Evolutionary conservation across 2,797 vertebrate species (phyloP).

Genomic region (Acrossocheilus fasciatus): DNA sequence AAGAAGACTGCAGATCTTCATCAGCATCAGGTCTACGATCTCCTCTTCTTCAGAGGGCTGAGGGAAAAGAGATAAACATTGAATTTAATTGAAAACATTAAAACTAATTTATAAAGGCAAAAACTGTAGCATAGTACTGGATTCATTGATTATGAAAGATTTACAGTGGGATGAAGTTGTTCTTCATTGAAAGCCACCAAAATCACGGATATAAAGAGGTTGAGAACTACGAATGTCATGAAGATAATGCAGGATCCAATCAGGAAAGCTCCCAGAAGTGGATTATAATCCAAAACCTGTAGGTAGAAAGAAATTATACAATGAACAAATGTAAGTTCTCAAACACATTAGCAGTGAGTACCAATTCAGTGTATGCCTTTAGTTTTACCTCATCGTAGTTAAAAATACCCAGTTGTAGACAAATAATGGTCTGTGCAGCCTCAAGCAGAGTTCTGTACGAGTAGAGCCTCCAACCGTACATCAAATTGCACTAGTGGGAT

Average conservation of each 20-base stretch:
- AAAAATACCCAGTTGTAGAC: slow-evolving; percentile 95
- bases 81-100: not conserved
- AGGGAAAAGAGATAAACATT: slow-evolving; percentile 48
- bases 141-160: not conserved
- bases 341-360: not conserved
- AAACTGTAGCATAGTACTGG: not conserved
- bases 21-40: slow-evolving; percentile 89
- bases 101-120: not conserved
- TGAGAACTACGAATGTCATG: slow-evolving; percentile 96
- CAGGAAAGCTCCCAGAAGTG: slow-evolving; percentile 90
- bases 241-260: slow-evolving; percentile 96
- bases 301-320: slow-evolving; percentile 17
- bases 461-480: slow-evolving; percentile 93
- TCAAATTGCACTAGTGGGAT: slow-evolving; percentile 85
- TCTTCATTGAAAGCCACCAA: slow-evolving; percentile 95
- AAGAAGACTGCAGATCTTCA: slow-evolving; percentile 89
- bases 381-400: slow-evolving; percentile 91
- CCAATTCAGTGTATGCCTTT: not conserved
- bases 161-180: slow-evolving; percentile 80
- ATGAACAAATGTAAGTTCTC: not conserved
- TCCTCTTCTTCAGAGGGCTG: slow-evolving; percentile 93
- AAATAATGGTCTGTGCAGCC: slow-evolving; percentile 89
- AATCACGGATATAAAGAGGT: slow-evolving; percentile 97
- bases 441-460: slow-evolving; percentile 93
- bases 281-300: slow-evolving; percentile 92